Evolutionary conservation across 2,888 invertebrate species (phyloP).

Genomic region (Bimastos eiseni): DNA sequence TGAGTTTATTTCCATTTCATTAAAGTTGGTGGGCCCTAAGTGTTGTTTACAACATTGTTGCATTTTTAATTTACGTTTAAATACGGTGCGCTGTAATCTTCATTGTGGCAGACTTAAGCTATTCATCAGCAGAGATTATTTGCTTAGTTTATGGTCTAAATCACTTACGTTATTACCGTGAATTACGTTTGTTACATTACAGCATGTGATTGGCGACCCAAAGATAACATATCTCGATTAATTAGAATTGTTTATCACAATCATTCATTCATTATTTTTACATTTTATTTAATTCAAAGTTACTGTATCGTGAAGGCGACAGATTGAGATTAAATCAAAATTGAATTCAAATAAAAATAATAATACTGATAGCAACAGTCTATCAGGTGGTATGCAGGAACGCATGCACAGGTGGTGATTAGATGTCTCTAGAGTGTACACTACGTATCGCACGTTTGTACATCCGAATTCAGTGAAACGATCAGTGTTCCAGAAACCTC

Average conservation of each 20-base stretch:
- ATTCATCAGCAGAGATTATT: background rate
- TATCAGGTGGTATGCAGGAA: background rate
- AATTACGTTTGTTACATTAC: background rate
- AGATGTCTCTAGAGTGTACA: background rate
- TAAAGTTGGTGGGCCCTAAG: too few species aligned
- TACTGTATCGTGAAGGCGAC: too few species aligned
- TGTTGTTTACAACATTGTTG: too few species aligned
- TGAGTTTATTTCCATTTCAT: too few species aligned
- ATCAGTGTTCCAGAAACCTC: background rate
- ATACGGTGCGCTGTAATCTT: background rate
- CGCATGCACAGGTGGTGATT: background rate
- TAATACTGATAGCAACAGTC: background rate
- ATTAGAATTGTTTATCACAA: background rate
- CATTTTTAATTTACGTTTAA: background rate
- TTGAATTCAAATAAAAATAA: background rate
- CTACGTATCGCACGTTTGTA: background rate
- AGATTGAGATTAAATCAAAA: background rate
- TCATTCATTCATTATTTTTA: background rate
- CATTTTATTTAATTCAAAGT: too few species aligned
- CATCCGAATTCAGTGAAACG: background rate
- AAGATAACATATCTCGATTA: background rate
- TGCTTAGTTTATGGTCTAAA: background rate
- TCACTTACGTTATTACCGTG: background rate
- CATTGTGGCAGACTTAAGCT: background rate
- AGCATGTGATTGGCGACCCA: background rate